Base-by-base conservation (phyloP, 2,888 invertebrate species). In the Pyrochroa serraticornis region DNA sequence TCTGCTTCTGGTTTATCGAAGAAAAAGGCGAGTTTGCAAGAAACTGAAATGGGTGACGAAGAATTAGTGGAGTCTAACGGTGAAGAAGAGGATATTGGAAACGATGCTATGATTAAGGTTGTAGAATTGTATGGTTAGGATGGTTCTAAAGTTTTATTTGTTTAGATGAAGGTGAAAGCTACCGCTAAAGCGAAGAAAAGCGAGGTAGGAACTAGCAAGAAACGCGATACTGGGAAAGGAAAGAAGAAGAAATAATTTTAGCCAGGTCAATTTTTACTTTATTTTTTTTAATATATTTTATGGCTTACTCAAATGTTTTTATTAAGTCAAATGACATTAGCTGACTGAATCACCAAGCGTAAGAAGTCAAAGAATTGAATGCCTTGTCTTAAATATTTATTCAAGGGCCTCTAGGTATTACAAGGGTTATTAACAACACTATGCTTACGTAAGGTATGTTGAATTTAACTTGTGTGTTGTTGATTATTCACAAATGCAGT, bases 91-190 rank as follows among this genome's bases (percentile, higher is more conserved):
- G 85, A 86, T 69, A 77, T 90, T 38, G 85, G 86, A 56, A 83
- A 84, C 63, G 92, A 93, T 80, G 87, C 86, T 2, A 86, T 94
- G 81, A 91, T 95, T 41, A 93, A 93, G 83, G 90, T 48, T 30
- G 14, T 38, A 14, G 34, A 39, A 13, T 10, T 2, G 12, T 22
- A 36, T 35, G 34, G 38, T 48, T 48, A 59, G 32, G 36, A 64
- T 66, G 66, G 44, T 58, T 33, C 59, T 66, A 66, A 60, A 58
- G 54, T 63, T n/a, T 8, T 32, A 3, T 49, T 53, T 35, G 53
- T 64, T 36, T 61, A 61, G 58, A 59, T 49, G 35, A 44, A 44
- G 12, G 7, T 43, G 8, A 37, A 22, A 5, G 5, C 22, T 22
- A 5, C 22, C 3, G 36, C 9, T 10, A 36, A 10, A 36, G 9